Conservation (phyloP, 2,113 vertebrate genomes). For the Lophura nycthemera region DNA sequence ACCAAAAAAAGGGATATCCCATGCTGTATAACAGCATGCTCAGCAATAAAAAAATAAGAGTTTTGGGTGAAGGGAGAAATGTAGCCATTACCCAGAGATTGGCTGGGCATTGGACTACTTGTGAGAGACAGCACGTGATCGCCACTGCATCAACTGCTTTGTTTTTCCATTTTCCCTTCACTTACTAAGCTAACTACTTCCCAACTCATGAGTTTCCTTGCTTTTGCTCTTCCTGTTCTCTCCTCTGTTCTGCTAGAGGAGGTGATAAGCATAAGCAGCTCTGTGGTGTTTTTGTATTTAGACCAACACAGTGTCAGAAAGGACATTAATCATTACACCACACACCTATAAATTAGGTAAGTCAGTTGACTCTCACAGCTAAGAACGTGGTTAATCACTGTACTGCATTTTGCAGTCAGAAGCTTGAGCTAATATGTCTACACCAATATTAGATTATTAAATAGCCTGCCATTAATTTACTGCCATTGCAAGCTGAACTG, state of each 20-base stretch:
- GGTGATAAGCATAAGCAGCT: not conserved
- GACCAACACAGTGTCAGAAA: not conserved
- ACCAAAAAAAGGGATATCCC: too few species aligned
- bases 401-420: not conserved
- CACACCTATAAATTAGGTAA: not conserved
- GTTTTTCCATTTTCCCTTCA: not conserved
- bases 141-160: not conserved
- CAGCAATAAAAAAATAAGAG: not conserved
- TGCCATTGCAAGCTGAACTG: not conserved
- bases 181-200: not conserved
- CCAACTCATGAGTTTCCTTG: not conserved
- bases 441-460: not conserved
- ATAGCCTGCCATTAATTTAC: not conserved
- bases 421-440: not conserved
- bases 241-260: fast-evolving
- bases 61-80: not conserved
- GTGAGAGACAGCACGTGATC: not conserved
- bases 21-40: not conserved
- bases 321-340: not conserved
- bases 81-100: not conserved
- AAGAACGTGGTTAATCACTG: not conserved
- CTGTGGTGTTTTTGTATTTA: not conserved
- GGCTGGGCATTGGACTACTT: not conserved
- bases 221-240: not conserved
- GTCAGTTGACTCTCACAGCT: not conserved